Conservation (phyloP, 2,888 invertebrate species). For the Ophion ventricosus region DNA sequence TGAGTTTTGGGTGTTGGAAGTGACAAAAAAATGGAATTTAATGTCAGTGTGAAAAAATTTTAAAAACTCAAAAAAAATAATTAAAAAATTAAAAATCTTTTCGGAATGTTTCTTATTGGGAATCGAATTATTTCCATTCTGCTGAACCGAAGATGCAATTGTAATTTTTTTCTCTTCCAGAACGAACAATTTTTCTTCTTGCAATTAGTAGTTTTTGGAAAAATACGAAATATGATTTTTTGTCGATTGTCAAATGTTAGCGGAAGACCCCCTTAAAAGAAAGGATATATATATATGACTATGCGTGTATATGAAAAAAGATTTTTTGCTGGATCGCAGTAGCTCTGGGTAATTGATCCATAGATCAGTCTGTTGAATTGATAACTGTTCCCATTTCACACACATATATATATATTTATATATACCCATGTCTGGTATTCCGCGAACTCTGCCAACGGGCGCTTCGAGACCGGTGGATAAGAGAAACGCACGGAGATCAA, state of each 20-base stretch:
- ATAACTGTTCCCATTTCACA: constrained; percentile 59
- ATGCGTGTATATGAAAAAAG: constrained; percentile 5
- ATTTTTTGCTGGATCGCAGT: constrained; percentile 37
- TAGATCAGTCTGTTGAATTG: constrained; percentile 63
- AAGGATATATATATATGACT: constrained; percentile 2
- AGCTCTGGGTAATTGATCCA: constrained; percentile 55
- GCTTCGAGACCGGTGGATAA: constrained; percentile 38
- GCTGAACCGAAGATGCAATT: not conserved
- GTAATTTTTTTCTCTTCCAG: too few species aligned
- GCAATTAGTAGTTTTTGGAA: constrained; percentile 51
- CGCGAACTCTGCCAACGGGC: constrained; percentile 51
- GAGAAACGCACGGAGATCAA: constrained; percentile 45
- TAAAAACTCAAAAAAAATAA: too few species aligned
- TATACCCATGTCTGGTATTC: constrained; percentile 51
- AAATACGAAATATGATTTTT: constrained; percentile 55
- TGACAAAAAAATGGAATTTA: too few species aligned
- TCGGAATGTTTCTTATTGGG: too few species aligned
- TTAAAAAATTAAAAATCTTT: too few species aligned
- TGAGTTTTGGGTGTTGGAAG: too few species aligned
- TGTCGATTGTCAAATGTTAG: too few species aligned
- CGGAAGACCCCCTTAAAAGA: too few species aligned
- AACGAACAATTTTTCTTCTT: too few species aligned
- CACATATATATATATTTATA: constrained; percentile 2
- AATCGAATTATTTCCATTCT: too few species aligned
- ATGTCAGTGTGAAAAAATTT: too few species aligned